Evolutionary conservation across 2,888 invertebrate species (phyloP).

Genomic region (Seira ritae): DNA sequence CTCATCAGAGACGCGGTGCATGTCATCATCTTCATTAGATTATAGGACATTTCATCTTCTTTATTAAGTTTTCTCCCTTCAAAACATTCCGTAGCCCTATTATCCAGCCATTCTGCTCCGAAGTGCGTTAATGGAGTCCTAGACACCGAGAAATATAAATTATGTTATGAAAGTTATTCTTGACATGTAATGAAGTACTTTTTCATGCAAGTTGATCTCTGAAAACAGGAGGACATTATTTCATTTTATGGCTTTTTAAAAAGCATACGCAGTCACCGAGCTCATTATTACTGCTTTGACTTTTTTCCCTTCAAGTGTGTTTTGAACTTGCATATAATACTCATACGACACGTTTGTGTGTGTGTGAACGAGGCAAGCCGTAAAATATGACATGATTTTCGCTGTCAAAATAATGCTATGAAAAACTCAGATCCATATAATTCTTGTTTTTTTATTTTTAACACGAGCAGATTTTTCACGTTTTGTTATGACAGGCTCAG

Average conservation of each 20-base stretch:
- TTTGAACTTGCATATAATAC: neutral
- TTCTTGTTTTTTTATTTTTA: slow-evolving; percentile 17
- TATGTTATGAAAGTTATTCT: slow-evolving; percentile 24
- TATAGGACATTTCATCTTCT: slow-evolving; percentile 7
- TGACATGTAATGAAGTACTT: slow-evolving; percentile 40
- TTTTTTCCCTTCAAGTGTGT: slow-evolving; percentile 22
- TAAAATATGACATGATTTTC: slow-evolving; percentile 40
- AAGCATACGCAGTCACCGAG: slow-evolving; percentile 14
- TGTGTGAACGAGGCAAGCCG: slow-evolving; percentile 30
- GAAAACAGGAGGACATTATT: slow-evolving; percentile 38
- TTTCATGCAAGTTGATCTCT: slow-evolving; percentile 39
- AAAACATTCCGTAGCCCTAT: neutral
- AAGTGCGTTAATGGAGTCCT: neutral
- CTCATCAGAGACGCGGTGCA: slow-evolving; percentile 18
- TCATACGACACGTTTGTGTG: neutral
- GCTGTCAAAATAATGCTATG: slow-evolving; percentile 32
- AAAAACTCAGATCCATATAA: slow-evolving; percentile 15
- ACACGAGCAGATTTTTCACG: slow-evolving; percentile 29
- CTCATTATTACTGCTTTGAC: slow-evolving; percentile 43
- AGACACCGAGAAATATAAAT: slow-evolving; percentile 26
- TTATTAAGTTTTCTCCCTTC: neutral
- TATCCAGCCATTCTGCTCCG: neutral
- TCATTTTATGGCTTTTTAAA: slow-evolving; percentile 50
- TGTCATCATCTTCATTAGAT: slow-evolving; percentile 42
- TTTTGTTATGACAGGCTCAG: slow-evolving; percentile 46